These are phyloP conservation scores for Arion vulgaris DNA, from an alignment of 1,140 invertebrate genomes.

Conservation along the genomic window DNA sequence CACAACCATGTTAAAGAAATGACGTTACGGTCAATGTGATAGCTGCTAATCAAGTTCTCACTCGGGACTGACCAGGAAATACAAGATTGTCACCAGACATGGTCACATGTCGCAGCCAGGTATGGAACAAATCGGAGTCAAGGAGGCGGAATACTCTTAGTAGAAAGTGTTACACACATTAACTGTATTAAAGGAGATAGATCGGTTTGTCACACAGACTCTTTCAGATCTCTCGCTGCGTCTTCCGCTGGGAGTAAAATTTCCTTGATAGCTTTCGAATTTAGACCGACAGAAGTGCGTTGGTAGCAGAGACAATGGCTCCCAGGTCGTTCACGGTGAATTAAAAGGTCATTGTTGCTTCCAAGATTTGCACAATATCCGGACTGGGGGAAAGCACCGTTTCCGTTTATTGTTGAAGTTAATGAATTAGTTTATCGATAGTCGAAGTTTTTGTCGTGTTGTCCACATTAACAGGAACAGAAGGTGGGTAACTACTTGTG, in stretches of 20 bases:
- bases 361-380: neutral
- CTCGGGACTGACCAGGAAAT: no score
- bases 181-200: neutral
- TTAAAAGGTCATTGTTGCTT: neutral
- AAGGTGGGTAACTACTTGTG: neutral
- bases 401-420: neutral
- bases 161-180: neutral
- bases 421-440: neutral
- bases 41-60: neutral
- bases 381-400: neutral
- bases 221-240: neutral
- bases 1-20: neutral
- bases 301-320: neutral
- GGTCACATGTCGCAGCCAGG: neutral
- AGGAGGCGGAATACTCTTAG: neutral
- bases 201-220: neutral
- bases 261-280: conserved; percentile 3
- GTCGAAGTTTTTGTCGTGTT: neutral
- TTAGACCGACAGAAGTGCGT: neutral
- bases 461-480: neutral
- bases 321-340: neutral
- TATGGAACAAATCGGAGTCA: neutral
- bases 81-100: neutral
- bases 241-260: neutral
- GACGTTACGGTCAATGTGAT: neutral